Evolutionary conservation across 2,888 invertebrate genomes (phyloP).

Genomic region (Phengaris alcon): DNA sequence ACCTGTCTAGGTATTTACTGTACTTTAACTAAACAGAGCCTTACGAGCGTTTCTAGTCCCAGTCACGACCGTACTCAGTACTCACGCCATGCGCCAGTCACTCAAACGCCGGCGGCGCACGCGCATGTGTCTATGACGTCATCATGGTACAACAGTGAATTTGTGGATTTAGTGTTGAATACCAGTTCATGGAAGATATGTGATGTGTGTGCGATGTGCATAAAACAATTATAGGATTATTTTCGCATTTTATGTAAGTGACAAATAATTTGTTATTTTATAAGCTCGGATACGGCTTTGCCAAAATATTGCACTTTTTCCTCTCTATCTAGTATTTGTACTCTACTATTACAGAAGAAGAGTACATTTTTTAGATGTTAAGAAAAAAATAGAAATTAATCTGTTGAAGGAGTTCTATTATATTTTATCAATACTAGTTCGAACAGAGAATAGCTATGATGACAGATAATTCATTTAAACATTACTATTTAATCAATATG

Average conservation of each 20-base stretch:
- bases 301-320: not conserved
- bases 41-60: conserved; percentile 41
- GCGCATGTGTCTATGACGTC: conserved; percentile 49
- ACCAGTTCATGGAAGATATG: conserved; percentile 26
- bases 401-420: too few relatives aligned
- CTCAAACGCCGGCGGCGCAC: conserved; percentile 52
- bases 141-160: conserved; percentile 50
- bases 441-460: too few relatives aligned
- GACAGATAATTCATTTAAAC: too few relatives aligned
- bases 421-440: too few relatives aligned
- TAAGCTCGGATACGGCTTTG: not conserved
- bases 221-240: conserved; percentile 1
- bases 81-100: conserved; percentile 54
- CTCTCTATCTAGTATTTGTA: too few relatives aligned
- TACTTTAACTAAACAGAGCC: conserved; percentile 47
- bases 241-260: not conserved
- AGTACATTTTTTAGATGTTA: too few relatives aligned
- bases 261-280: not conserved
- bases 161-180: conserved; percentile 34
- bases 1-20: conserved; percentile 57
- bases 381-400: too few relatives aligned
- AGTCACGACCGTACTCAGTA: conserved; percentile 39
- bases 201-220: conserved; percentile 3
- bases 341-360: too few relatives aligned
- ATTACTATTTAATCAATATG: too few relatives aligned